Percentiles rank a stretch among this genome's conserved stretches.
These are phyloP conservation scores for Amphiprion ocellaris DNA, from an alignment of 2,113 vertebrate species.

Conservation along the genomic window DNA sequence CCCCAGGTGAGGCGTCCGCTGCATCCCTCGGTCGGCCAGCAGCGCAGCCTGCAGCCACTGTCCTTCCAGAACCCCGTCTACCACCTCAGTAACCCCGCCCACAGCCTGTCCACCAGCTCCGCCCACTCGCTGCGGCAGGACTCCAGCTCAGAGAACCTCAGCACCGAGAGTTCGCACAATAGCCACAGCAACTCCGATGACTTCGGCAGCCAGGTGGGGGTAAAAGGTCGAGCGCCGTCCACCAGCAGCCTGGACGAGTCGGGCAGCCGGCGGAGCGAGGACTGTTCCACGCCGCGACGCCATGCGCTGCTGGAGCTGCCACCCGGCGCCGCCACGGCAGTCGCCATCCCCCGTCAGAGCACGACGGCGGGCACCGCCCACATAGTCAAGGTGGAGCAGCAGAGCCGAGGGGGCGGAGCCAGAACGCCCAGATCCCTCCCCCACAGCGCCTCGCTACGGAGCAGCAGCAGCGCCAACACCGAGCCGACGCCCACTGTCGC, in stretches of 20 bases:
- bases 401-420: constrained; percentile 81
- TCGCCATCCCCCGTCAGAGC: constrained; percentile 90
- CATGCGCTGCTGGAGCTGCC: constrained; percentile 60
- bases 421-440: constrained; percentile 84
- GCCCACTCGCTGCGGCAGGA: constrained; percentile 76
- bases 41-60: constrained; percentile 91
- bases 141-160: constrained; percentile 95
- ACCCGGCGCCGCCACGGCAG: constrained; percentile 72
- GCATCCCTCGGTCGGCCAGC: constrained; percentile 89
- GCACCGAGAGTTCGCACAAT: constrained; percentile 91
- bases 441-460: constrained; percentile 87
- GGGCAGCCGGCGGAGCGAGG: constrained; percentile 88
- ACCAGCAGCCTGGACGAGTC: constrained; percentile 91
- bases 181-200: constrained; percentile 93
- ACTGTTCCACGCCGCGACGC: constrained; percentile 71
- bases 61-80: constrained; percentile 98
- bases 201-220: constrained; percentile 75
- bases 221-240: constrained; percentile 86
- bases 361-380: constrained; percentile 89
- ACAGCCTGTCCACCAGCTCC: constrained; percentile 46
- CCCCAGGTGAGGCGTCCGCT: constrained; percentile 92
- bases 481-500: constrained; percentile 47
- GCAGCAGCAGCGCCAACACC: constrained; percentile 87
- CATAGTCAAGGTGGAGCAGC: constrained; percentile 90
- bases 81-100: constrained; percentile 89